A percentile compares a stretch with the other conserved stretches of the same genome.
Evolutionary conservation across 2,797 vertebrate species (phyloP).

Genomic region (Sebastes taczanowskii): DNA sequence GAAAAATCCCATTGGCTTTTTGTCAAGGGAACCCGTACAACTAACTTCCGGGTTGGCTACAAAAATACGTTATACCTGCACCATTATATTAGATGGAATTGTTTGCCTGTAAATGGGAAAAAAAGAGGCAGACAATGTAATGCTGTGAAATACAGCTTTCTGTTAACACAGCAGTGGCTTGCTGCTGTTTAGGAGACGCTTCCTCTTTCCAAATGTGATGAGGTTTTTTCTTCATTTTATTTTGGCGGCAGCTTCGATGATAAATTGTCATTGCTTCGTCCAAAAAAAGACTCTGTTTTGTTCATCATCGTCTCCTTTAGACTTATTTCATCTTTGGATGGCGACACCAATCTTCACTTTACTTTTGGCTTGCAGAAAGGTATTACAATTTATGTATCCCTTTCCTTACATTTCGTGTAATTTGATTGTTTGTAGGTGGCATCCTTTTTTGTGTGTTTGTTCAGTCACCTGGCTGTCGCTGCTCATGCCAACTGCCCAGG

Average conservation of each 20-base stretch:
- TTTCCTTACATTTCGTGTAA: background rate
- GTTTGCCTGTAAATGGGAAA: constrained; percentile 9
- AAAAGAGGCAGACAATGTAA: background rate
- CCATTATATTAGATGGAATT: background rate
- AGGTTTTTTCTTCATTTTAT: constrained; percentile 8
- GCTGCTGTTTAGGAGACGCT: constrained; percentile 25
- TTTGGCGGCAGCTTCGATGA: constrained; percentile 36
- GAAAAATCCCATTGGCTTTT: too few species aligned
- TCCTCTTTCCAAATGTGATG: constrained; percentile 28
- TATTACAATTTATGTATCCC: background rate
- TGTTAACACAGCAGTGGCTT: background rate
- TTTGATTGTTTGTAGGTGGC: background rate
- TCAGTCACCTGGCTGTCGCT: background rate
- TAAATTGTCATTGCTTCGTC: constrained; percentile 41
- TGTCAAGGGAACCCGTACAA: too few species aligned
- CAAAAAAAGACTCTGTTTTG: constrained; percentile 17
- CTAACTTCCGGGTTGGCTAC: too few species aligned
- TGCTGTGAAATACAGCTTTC: constrained; percentile 1
- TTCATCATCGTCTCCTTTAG: constrained; percentile 21
- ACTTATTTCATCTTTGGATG: constrained; percentile 28
- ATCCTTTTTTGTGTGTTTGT: background rate
- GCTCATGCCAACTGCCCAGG: background rate
- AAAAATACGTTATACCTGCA: too few species aligned
- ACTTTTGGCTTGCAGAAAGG: constrained; percentile 5
- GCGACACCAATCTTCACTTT: background rate